A percentile compares a stretch with the other conserved stretches of the same genome.
These are phyloP conservation scores for Columba livia DNA, from an alignment of 2,113 vertebrate genomes.

Conservation along the genomic window DNA sequence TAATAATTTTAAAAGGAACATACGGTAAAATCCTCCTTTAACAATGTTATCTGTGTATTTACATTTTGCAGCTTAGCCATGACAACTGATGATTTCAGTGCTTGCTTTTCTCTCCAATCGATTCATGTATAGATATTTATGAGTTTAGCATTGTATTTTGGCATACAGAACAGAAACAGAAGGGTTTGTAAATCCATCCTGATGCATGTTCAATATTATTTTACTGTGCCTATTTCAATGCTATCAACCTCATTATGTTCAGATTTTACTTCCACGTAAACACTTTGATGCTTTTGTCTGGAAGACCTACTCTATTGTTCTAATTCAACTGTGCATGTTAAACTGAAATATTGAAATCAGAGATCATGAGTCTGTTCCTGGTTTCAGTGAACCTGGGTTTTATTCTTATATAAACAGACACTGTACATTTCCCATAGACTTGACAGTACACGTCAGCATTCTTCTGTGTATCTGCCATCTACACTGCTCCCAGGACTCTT, in stretches of 20 bases:
- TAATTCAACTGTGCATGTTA: neutral
- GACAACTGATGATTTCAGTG: neutral
- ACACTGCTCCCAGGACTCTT: neutral
- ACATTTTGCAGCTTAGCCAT: neutral
- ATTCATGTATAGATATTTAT: neutral
- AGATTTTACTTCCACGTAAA: neutral
- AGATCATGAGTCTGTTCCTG: neutral
- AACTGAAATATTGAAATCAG: neutral
- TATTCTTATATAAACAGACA: neutral
- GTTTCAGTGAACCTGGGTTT: neutral
- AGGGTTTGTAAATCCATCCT: neutral
- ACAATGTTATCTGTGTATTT: neutral
- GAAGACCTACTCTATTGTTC: neutral
- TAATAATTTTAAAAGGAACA: neutral
- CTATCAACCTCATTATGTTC: neutral
- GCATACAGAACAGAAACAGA: neutral
- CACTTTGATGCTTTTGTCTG: neutral
- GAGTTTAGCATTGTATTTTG: neutral
- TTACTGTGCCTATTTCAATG: neutral
- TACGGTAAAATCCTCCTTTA: neutral
- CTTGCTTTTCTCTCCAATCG: neutral
- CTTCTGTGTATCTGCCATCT: neutral
- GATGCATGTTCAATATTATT: neutral
- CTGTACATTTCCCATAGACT: neutral
- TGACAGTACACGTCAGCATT: neutral